These are phyloP conservation scores for Amiota mariae DNA, from an alignment of 2,888 invertebrate genomes.

Conservation along the genomic window DNA sequence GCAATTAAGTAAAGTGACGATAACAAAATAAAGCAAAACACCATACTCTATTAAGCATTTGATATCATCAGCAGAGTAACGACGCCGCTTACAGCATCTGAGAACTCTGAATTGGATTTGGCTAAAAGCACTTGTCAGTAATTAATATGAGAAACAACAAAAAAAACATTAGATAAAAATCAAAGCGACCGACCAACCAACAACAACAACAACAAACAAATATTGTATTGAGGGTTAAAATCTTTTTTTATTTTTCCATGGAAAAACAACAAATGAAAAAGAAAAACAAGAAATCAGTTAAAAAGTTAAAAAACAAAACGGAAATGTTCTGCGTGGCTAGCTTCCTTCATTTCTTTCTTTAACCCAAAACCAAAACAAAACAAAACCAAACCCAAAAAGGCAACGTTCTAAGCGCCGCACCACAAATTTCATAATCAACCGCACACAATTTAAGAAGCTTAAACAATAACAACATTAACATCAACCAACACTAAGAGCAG, in stretches of 20 bases:
- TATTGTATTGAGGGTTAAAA: constrained; percentile 1
- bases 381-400: neutral
- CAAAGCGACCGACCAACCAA: constrained; percentile 1
- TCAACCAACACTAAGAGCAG: neutral
- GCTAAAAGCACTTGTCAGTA: constrained; percentile 21
- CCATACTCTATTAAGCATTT: neutral
- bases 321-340: constrained; percentile 28
- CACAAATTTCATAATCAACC: constrained; percentile 20
- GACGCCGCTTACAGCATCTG: neutral
- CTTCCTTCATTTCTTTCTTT: neutral
- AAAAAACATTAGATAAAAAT: constrained; percentile 14
- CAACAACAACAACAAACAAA: neutral
- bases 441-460: too few species aligned
- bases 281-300: neutral
- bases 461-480: constrained; percentile 8
- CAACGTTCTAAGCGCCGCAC: constrained; percentile 17
- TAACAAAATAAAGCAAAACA: neutral
- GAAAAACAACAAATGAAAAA: neutral
- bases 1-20: neutral
- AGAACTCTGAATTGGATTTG: neutral
- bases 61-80: neutral
- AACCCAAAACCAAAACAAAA: neutral
- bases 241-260: neutral
- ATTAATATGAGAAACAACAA: constrained; percentile 26
- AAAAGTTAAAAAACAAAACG: constrained; percentile 15